phyloP scores from a whole-genome alignment of 2,797 vertebrate genomes.

The Meriones psammophilus region DNA sequence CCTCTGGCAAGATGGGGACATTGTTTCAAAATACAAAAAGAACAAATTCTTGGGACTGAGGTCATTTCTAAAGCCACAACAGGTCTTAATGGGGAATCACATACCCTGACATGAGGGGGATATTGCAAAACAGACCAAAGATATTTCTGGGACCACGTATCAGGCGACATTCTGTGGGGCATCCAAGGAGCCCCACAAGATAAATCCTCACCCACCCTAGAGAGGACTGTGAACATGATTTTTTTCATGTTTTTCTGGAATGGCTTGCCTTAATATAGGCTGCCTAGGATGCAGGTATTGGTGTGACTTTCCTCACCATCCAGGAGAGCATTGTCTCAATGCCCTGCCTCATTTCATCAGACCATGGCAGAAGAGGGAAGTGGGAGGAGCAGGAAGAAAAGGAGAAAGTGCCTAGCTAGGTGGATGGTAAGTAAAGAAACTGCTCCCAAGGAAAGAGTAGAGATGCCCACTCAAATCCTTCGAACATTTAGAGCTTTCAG shows the following conservation, averaged over 20 bases:
- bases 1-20: slow-evolving; percentile 84
- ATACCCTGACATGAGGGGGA: fast-evolving
- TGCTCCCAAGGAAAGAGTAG: not conserved
- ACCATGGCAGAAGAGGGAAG: not conserved
- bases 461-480: not conserved
- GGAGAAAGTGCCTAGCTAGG: not conserved
- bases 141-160: not conserved
- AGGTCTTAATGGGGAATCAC: slow-evolving; percentile 16
- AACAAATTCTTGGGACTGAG: slow-evolving; percentile 83
- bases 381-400: not conserved
- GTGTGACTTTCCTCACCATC: not conserved
- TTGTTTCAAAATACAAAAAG: slow-evolving; percentile 86
- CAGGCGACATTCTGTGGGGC: not conserved
- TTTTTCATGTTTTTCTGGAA: not conserved
- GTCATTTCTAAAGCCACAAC: slow-evolving; percentile 85
- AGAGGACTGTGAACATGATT: not conserved
- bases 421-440: not conserved
- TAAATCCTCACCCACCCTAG: not conserved
- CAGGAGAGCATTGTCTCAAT: not conserved
- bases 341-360: not conserved
- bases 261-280: not conserved
- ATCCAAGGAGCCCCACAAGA: not conserved
- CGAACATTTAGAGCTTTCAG: not conserved
- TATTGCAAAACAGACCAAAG: not conserved
- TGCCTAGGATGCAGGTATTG: not conserved